phyloP scores from a whole-genome alignment of 1,140 invertebrate species.

The Diorhabda sublineata region DNA sequence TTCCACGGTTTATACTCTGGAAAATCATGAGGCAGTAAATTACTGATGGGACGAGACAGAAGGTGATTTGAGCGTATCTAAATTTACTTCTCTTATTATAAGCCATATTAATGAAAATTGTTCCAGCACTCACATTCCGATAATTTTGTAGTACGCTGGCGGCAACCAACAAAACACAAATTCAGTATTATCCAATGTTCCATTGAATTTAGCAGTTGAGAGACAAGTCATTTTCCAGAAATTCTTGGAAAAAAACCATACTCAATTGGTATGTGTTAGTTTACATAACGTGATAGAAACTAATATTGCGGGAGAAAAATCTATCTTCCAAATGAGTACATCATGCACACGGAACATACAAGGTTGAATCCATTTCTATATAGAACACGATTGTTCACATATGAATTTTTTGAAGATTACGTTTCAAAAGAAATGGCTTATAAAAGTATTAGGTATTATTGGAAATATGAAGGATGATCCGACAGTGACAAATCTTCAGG shows the following conservation, averaged over 20 bases:
- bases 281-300: too few relatives aligned
- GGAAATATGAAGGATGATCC: background rate
- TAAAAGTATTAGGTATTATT: background rate
- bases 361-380: too few relatives aligned
- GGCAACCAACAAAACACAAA: too few relatives aligned
- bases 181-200: too few relatives aligned
- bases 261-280: too few relatives aligned
- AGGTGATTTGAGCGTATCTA: background rate
- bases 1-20: conserved; percentile 3
- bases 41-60: conserved; percentile 10
- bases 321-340: too few relatives aligned
- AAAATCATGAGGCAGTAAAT: background rate
- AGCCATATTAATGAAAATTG: background rate
- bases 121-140: background rate
- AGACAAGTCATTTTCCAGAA: too few relatives aligned
- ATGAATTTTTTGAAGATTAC: background rate
- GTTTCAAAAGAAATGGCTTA: background rate
- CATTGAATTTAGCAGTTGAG: too few relatives aligned
- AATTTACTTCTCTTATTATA: background rate
- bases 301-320: too few relatives aligned
- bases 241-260: too few relatives aligned
- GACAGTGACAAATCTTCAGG: background rate
- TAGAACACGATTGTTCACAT: background rate
- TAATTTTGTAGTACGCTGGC: too few relatives aligned
- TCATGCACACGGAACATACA: too few relatives aligned